phyloP scores from a whole-genome alignment of 2,797 vertebrate genomes.

The Muscicapa striata region DNA sequence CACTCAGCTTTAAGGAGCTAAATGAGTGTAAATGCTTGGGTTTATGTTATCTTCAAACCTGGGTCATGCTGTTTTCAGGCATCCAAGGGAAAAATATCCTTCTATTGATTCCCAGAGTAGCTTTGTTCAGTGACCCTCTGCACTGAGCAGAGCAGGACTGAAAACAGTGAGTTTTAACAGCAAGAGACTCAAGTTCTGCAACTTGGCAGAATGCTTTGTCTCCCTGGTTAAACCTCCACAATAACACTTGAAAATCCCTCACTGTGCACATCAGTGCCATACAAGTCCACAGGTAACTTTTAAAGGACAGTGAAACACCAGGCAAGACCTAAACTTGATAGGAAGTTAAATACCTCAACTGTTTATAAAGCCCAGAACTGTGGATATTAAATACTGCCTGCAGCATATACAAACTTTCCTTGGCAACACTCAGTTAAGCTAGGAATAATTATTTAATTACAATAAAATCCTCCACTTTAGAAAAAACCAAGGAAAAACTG shows the following conservation, averaged over 20 bases:
- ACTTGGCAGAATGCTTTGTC: neutral
- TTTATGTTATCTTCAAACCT: neutral
- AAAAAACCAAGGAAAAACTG: neutral
- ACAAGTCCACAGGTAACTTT: neutral
- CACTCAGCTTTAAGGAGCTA: neutral
- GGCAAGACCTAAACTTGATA: neutral
- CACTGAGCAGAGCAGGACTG: neutral
- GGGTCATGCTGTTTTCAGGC: neutral
- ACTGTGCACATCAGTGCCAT: neutral
- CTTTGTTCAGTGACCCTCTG: neutral
- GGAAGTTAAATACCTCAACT: neutral
- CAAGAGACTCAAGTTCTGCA: neutral
- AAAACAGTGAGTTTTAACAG: neutral
- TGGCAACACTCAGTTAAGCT: neutral
- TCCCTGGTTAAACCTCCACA: neutral
- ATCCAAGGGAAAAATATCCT: neutral
- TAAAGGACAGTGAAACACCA: neutral
- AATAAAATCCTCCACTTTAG: neutral
- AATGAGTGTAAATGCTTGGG: neutral
- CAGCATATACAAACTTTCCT: neutral
- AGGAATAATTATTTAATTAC: neutral
- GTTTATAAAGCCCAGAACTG: neutral
- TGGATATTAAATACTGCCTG: neutral
- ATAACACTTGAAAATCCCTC: neutral
- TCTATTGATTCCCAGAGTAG: neutral